Evolutionary conservation across 2,888 invertebrate species (phyloP).

Genomic region (Coelogynopora nodosa): DNA sequence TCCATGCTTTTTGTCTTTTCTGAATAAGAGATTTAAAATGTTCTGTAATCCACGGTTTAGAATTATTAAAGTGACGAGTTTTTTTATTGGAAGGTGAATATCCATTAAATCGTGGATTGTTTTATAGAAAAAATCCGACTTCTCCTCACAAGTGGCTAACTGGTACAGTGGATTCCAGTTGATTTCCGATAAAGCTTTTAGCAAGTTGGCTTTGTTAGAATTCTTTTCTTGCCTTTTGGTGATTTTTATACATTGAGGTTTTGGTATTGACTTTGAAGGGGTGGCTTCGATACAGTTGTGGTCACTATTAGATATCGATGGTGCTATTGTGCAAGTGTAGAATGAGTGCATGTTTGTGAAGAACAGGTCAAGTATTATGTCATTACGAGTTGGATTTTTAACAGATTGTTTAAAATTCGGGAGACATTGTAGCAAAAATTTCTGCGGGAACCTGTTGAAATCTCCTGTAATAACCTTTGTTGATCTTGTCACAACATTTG

Average conservation of each 20-base stretch:
- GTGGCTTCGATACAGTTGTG: constrained; percentile 25
- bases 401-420: constrained; percentile 20
- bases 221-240: constrained; percentile 31
- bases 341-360: constrained; percentile 31
- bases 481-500: constrained; percentile 31
- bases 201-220: constrained; percentile 25
- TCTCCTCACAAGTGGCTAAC: constrained; percentile 28
- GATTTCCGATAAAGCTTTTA: constrained; percentile 20
- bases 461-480: constrained; percentile 6
- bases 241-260: constrained; percentile 19
- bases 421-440: constrained; percentile 24
- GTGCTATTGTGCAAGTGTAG: constrained; percentile 27
- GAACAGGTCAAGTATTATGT: constrained; percentile 15
- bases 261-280: constrained; percentile 27
- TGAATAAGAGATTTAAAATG: background rate
- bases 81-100: background rate
- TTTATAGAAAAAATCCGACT: constrained; percentile 18
- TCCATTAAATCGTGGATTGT: constrained; percentile 11
- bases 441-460: constrained; percentile 25
- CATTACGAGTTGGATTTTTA: constrained; percentile 13
- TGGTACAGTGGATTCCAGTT: constrained; percentile 27
- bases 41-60: background rate
- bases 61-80: background rate
- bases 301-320: constrained; percentile 5
- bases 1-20: background rate